Percentiles rank a stretch among this genome's conserved stretches.
These are phyloP conservation scores for Elysia crispata DNA, from an alignment of 2,888 invertebrate species.

Conservation along the genomic window DNA sequence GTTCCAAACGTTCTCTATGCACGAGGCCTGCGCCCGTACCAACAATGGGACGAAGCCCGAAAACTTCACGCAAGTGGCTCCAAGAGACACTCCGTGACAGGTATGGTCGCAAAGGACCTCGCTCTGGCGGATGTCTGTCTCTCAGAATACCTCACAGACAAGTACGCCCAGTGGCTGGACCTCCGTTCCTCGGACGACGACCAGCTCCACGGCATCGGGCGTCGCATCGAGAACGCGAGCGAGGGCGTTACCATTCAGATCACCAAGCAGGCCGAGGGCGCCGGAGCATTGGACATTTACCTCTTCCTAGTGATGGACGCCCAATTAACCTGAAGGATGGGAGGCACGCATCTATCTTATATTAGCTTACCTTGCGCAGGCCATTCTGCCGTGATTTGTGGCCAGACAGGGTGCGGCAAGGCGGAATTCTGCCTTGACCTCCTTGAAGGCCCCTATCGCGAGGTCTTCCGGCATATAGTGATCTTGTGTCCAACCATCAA, in stretches of 20 bases:
- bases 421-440: too few species aligned
- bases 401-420: too few species aligned
- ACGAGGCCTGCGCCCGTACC: slow-evolving; percentile 17
- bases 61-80: neutral
- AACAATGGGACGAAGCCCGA: slow-evolving; percentile 23
- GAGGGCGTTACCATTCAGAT: neutral
- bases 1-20: slow-evolving; percentile 24
- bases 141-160: too few species aligned
- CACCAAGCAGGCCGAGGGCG: slow-evolving; percentile 10
- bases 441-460: too few species aligned
- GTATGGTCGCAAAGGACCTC: too few species aligned
- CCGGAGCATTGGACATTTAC: neutral
- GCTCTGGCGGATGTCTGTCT: too few species aligned
- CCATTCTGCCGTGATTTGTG: too few species aligned
- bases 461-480: too few species aligned
- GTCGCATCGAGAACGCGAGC: too few species aligned
- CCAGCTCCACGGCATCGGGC: too few species aligned
- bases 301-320: neutral
- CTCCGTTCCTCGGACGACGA: neutral
- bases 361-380: neutral
- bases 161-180: neutral
- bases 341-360: neutral
- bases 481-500: too few species aligned
- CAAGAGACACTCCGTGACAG: neutral
- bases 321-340: slow-evolving; percentile 19